Base-by-base conservation (phyloP, 1,140 invertebrate species). In the Rhopalosiphum maidis region DNA sequence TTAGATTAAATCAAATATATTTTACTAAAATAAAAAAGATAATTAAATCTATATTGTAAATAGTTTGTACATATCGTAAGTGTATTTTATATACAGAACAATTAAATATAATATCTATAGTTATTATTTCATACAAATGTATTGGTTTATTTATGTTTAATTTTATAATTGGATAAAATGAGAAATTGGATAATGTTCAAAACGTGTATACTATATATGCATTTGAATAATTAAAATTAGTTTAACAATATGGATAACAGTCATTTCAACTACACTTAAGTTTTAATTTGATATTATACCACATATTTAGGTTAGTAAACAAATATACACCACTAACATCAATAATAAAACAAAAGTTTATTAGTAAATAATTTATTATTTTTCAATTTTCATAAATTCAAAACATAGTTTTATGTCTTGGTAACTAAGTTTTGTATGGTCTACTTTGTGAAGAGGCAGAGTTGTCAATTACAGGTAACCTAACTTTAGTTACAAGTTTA, bases 241-340 rank as follows among this genome's bases (percentile, higher is more conserved):
- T n/a, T 5, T n/a, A n/a, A n/a, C 15, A 77, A n/a, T n/a, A 77
- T 4, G 0, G 1, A n/a, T 0, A n/a, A 77, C 0, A 77, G n/a
- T 77, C 60, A 18, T n/a, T 77, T 77, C 2, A 77, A 18, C n/a
- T 6, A n/a, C 18, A 77, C 30, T 77, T 35, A 77, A 77, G n/a
- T 77, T 77, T 77, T n/a, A n/a, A 77, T 77, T 77, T n/a, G 6
- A 77, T n/a, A n/a, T 35, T 77, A 18, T 77, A 6, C 15, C 30
- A 21, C 5, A 77, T n/a, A 77, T 18, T 77, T n/a, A n/a, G 15
- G 60, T n/a, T 18, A 18, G 3, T n/a, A 77, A n/a, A n/a, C 15
- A 77, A 77, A 77, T 18, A 77, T 15, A 21, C 15, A 77, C 15
- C 15, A 18, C n/a, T 35, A 15, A n/a, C 60, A 77, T 77, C 1